phyloP scores from a whole-genome alignment of 2,888 invertebrate genomes.

The Lepas anatifera region DNA sequence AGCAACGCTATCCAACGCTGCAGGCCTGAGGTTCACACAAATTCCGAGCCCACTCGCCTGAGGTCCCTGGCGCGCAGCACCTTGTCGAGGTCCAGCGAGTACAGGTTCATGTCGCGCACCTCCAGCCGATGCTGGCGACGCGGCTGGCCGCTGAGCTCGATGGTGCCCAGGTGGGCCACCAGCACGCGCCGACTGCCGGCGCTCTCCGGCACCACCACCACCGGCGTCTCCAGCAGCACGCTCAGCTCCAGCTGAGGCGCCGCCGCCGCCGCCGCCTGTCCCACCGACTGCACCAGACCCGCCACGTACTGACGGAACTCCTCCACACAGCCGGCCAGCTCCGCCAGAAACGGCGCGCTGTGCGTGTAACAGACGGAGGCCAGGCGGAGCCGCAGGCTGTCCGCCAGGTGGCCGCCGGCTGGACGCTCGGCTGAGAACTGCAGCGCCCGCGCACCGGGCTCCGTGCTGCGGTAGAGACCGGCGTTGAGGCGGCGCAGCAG shows the following conservation, averaged over 20 bases:
- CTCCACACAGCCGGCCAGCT: constrained; percentile 74
- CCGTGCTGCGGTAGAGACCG: constrained; percentile 34
- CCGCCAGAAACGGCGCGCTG: constrained; percentile 70
- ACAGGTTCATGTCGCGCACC: constrained; percentile 75
- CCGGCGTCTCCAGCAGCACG: constrained; percentile 69
- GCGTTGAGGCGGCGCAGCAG: constrained; percentile 30
- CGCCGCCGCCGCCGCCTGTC: constrained; percentile 66
- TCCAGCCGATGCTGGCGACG: constrained; percentile 47
- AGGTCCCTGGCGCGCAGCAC: constrained; percentile 22
- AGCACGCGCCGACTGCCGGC: constrained; percentile 67
- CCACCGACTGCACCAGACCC: constrained; percentile 70
- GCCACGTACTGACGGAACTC: constrained; percentile 81
- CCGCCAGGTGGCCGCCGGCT: constrained; percentile 15
- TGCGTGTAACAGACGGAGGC: constrained; percentile 91
- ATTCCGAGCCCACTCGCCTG: constrained; percentile 14
- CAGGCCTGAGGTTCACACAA: too few relatives aligned
- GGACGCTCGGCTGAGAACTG: constrained; percentile 30
- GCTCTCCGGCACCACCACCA: constrained; percentile 71
- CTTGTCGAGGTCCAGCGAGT: constrained; percentile 52
- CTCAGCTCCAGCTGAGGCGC: not conserved
- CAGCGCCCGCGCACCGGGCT: constrained; percentile 21
- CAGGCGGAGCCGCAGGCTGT: constrained; percentile 44
- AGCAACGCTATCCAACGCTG: too few relatives aligned
- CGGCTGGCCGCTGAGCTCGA: constrained; percentile 42
- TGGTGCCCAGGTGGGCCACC: constrained; percentile 84